Evolutionary conservation across 2,113 vertebrate genomes (phyloP), one percentile per base, ranked within the genome.

Genomic region (Pandion haliaetus): DNA sequence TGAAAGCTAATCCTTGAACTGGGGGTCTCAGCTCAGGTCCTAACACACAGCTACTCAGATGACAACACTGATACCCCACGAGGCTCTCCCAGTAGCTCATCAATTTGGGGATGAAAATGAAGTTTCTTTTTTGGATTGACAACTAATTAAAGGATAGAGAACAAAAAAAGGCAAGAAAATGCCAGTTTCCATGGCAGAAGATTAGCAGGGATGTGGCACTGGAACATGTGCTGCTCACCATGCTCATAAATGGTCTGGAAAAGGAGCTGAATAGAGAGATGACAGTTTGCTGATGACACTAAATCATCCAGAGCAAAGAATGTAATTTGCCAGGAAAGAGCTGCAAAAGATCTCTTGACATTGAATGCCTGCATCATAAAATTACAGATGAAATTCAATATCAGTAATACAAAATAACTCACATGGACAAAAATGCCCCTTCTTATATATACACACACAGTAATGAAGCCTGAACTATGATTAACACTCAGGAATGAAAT

Each of bases 221-320:
- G 95, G 81, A 87, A 82, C 82, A 69, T 3, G 9, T 2, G 5
- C 69, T 76, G 84, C 57, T 91, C 91, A 52, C 76, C 91, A 94
- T 97, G 95, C 62, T 96, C 95, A 94, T 93, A 97, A 96, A 97
- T 95, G 95, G 96, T 91, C 95, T 96, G 96, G 95, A 95, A 96
- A 95, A 79, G 95, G 66, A 96, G 87, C 84, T 82, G 88, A 86
- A 79, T 6, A 91, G 78, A 91, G 81, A n/a, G 91, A 93, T 93
- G 91, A 96, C 84, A 90, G 93, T 93, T 94, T 90, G 91, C 89
- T 95, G 95, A 78, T 57, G 81, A 79, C 52, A 95, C 57, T 95
- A 96, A 96, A 95, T 95, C 84, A 97, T 85, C 73, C 91, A 72
- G 61, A 44, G 89, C 89, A 87, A 94, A 94, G 89, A 95, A 93